Evolutionary conservation across 2,888 invertebrate species (phyloP).

Genomic region (Phasia obesa): DNA sequence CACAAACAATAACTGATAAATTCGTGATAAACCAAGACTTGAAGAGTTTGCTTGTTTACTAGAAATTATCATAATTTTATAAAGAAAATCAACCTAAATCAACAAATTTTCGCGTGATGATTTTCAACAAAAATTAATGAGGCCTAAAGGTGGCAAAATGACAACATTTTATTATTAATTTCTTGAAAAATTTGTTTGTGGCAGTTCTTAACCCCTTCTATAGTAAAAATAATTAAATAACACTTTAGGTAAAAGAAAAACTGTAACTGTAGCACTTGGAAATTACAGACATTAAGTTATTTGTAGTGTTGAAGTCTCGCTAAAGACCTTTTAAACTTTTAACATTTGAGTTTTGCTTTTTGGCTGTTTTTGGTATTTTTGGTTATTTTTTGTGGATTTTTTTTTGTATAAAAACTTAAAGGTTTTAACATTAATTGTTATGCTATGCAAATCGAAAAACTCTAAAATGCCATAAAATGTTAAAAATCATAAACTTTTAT

Average conservation of each 20-base stretch:
- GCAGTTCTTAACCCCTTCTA: not conserved
- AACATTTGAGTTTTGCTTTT: constrained; percentile 61
- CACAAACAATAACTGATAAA: constrained; percentile 65
- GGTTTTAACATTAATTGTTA: constrained; percentile 73
- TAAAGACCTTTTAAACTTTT: constrained; percentile 59
- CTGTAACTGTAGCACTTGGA: constrained; percentile 31
- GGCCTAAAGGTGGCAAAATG: constrained; percentile 69
- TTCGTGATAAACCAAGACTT: constrained; percentile 62
- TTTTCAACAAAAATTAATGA: constrained; percentile 70
- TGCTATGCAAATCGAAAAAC: constrained; percentile 72
- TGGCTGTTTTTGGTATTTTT: constrained; percentile 24
- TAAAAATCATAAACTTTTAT: constrained; percentile 71
- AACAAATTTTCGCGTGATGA: constrained; percentile 75
- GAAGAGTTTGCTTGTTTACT: constrained; percentile 75
- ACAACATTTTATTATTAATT: constrained; percentile 63
- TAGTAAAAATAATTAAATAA: constrained; percentile 66
- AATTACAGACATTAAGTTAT: constrained; percentile 31
- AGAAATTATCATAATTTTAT: constrained; percentile 81
- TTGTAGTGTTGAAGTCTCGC: constrained; percentile 2
- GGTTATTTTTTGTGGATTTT: constrained; percentile 6
- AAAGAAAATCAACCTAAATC: constrained; percentile 81
- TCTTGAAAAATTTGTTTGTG: constrained; percentile 16
- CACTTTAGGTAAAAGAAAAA: constrained; percentile 64
- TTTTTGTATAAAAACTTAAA: constrained; percentile 50
- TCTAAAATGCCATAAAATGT: constrained; percentile 70